Base-by-base conservation (phyloP, 2,797 vertebrate species). In the Etheostoma perlongum region DNA sequence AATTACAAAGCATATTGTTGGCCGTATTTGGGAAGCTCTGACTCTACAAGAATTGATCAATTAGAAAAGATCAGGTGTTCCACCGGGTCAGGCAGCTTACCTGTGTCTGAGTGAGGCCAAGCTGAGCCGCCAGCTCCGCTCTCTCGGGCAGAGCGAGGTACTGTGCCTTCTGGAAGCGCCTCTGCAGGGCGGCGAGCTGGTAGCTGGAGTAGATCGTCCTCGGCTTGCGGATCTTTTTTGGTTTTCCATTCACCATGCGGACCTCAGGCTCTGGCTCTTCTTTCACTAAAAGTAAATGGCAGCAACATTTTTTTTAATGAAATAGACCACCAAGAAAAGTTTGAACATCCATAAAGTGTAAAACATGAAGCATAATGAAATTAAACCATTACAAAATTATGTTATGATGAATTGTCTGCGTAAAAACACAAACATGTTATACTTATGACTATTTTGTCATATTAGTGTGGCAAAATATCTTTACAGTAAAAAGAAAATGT, bases 151-250 rank as follows among this genome's bases (percentile, higher is more conserved):
- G 94, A 0, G 98, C 98, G 81, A 99, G 95, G 89, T 99, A 99
- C 88, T 99, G 98, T 70, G 98, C 97, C 88, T 98, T 98, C 90
- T 99, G 98, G 94, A 99, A 99, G 66, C 98, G 96, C 77, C 97
- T 95, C 91, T 99, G 98, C 89, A 99, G 93, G 23, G 98, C 98
- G 0, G 97, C 98, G 88, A 99, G 95, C 89, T 99, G 98, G 92
- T 97, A 99, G 70, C 98, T 99, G 90, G 98, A 99, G 91, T 99
- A 99, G 89, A 99, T 99, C 18, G 98, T 99, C 57, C 98, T 95
- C 16, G 98, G 98, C 79, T 99, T 99, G 87, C 98, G 97, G 90
- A 99, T 97, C 88, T 99, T 99, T 90, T 99, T 99, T 27, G 98
- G 97, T 79, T 99, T 99, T 76, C 98, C 98, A 0, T 99, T 99